phyloP scores from a whole-genome alignment of 2,113 vertebrate species.

The Pituophis catenifer region DNA sequence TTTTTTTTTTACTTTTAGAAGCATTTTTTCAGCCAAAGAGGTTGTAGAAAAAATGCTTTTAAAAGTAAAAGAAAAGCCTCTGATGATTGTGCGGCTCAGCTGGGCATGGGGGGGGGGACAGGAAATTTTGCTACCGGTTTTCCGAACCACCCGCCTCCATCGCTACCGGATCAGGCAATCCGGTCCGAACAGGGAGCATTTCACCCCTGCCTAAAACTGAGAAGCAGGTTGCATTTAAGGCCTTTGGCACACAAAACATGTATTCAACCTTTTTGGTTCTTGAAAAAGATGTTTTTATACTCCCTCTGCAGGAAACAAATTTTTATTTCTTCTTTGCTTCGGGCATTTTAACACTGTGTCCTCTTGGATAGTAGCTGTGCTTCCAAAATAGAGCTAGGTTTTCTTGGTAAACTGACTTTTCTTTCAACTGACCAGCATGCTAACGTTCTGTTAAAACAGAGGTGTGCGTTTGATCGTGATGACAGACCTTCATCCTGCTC shows the following conservation, averaged over 20 bases:
- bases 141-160: no score
- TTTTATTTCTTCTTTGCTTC: neutral
- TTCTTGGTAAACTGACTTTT: neutral
- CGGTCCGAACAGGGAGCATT: no score
- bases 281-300: neutral
- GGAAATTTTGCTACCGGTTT: no score
- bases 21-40: no score
- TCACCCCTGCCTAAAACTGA: neutral
- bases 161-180: no score
- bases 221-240: neutral
- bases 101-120: no score
- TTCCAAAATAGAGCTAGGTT: neutral
- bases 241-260: neutral
- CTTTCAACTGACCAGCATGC: neutral
- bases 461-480: conserved; percentile 19
- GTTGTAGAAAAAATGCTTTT: no score
- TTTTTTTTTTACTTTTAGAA: no score
- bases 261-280: neutral
- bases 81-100: no score
- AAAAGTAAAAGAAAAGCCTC: no score
- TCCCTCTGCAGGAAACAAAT: neutral
- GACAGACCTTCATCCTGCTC: neutral
- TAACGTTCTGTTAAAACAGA: conserved; percentile 42
- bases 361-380: neutral
- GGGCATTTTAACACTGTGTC: neutral